These are phyloP conservation scores for Pseudotriccus pelzelni DNA, from an alignment of 2,797 vertebrate genomes.

Conservation along the genomic window DNA sequence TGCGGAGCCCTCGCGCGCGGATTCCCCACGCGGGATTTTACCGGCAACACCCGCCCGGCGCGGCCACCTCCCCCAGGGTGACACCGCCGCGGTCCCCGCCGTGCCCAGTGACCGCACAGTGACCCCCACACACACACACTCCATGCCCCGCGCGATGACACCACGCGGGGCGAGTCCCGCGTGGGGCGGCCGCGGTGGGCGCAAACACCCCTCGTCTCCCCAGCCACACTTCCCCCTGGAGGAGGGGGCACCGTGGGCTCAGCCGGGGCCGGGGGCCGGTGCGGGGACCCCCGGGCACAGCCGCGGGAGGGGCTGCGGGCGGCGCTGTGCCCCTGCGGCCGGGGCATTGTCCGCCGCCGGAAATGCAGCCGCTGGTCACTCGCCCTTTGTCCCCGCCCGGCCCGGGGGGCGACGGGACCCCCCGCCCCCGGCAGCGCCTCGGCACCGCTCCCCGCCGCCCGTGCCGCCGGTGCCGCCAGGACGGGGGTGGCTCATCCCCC, in stretches of 20 bases:
- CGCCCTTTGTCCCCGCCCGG: slow-evolving; percentile 71
- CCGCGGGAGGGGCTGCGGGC: slow-evolving; percentile 9
- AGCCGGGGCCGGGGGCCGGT: rapidly evolving
- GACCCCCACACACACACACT: no score
- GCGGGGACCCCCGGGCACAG: background rate
- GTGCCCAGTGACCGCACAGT: rapidly evolving
- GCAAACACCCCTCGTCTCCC: rapidly evolving
- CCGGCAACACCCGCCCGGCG: background rate
- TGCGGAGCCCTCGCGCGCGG: background rate
- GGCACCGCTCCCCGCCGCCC: background rate
- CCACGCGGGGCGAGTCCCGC: background rate
- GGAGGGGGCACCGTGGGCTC: background rate
- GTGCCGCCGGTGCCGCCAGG: background rate
- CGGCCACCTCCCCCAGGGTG: background rate
- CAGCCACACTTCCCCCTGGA: background rate
- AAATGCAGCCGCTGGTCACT: slow-evolving; percentile 78
- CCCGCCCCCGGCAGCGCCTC: background rate
- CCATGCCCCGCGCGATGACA: rapidly evolving
- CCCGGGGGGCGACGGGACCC: background rate
- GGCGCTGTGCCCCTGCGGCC: slow-evolving; percentile 45
- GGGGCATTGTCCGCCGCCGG: slow-evolving; percentile 79
- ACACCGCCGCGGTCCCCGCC: rapidly evolving
- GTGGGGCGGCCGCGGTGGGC: background rate
- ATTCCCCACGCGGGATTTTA: background rate
- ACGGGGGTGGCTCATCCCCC: background rate